These are phyloP conservation scores for Lophotriccus pileatus DNA, from an alignment of 2,797 vertebrate genomes.

Conservation along the genomic window DNA sequence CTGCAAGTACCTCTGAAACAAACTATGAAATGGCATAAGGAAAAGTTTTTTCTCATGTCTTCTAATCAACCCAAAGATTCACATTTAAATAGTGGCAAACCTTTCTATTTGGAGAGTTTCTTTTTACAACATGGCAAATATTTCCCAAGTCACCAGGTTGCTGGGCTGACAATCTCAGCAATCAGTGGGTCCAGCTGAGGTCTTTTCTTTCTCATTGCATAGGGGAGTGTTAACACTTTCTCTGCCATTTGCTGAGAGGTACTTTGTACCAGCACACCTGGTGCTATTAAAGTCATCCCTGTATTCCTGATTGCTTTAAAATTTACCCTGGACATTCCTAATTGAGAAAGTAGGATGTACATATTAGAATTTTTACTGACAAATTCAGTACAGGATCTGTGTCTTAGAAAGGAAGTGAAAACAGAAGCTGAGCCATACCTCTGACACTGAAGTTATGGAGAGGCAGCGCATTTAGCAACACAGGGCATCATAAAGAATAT, in stretches of 20 bases:
- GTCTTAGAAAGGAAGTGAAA: neutral
- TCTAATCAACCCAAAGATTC: neutral
- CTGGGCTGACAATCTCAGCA: neutral
- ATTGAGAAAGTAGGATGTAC: neutral
- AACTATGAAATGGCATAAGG: neutral
- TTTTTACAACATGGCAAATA: neutral
- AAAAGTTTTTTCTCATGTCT: neutral
- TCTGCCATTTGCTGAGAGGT: neutral
- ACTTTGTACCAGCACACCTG: neutral
- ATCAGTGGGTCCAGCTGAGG: neutral
- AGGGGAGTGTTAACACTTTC: neutral
- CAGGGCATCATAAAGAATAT: neutral
- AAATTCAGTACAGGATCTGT: neutral
- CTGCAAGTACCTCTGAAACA: neutral
- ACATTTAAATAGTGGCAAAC: neutral
- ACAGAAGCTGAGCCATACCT: neutral
- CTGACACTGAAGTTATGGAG: accelerated
- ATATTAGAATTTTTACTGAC: neutral
- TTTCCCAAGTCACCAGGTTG: neutral
- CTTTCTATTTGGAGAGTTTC: neutral
- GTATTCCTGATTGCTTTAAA: neutral
- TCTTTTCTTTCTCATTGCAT: neutral
- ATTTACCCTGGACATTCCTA: neutral
- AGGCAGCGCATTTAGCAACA: neutral
- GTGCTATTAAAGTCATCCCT: neutral